Conservation (phyloP, 2,888 invertebrate genomes). For the Thereva nobilitata region DNA sequence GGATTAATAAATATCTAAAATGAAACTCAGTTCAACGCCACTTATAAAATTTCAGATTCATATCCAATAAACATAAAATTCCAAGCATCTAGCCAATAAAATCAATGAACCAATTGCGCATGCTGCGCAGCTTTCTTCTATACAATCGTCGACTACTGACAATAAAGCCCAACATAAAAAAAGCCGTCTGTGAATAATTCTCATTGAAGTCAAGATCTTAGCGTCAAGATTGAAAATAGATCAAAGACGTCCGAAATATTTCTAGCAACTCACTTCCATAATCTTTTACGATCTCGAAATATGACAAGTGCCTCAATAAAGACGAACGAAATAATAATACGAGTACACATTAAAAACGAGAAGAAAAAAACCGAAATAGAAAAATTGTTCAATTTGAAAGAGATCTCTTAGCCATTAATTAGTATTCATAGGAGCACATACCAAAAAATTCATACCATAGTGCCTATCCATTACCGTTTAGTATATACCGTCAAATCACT, state of each 20-base stretch:
- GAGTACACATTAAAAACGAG: too few relatives aligned
- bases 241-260: slow-evolving; percentile 15
- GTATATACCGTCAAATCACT: background rate
- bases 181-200: background rate
- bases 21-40: too few relatives aligned
- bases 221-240: slow-evolving; percentile 20
- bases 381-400: background rate
- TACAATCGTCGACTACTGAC: too few relatives aligned
- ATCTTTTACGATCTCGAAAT: slow-evolving; percentile 27
- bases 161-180: too few relatives aligned
- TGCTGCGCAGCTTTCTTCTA: background rate
- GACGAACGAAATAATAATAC: background rate
- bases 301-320: slow-evolving; percentile 19
- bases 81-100: too few relatives aligned
- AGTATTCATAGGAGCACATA: slow-evolving; percentile 23
- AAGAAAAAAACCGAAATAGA: too few relatives aligned
- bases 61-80: too few relatives aligned
- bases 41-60: too few relatives aligned
- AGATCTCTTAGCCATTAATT: slow-evolving; percentile 16
- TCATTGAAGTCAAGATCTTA: slow-evolving; percentile 25
- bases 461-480: too few relatives aligned
- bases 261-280: slow-evolving; percentile 19
- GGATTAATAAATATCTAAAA: too few relatives aligned
- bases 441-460: background rate
- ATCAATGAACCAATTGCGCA: background rate